Evolutionary conservation across 2,113 vertebrate genomes (phyloP), one percentile per base, ranked within the genome.

Genomic region (Ibidorhyncha struthersii): DNA sequence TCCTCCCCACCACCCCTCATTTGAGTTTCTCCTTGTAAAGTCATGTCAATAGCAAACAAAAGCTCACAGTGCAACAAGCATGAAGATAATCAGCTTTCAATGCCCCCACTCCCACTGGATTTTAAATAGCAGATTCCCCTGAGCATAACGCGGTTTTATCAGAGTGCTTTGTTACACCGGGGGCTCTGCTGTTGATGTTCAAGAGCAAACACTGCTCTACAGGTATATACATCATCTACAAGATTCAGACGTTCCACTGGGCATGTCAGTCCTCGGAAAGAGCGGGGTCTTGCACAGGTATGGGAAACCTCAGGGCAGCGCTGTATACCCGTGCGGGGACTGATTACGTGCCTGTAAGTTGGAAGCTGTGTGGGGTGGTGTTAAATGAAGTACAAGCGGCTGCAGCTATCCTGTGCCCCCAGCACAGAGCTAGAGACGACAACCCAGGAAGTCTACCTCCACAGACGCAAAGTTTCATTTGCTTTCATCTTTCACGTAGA

Each of bases 1-100:
- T 74, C 43, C 63, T 66, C 29, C 63, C 58, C 62, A 27, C 70
- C 53, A 66, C 41, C 53, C 45, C 58, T 95, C 73, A 55, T 91
- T 77, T 94, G 72, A 62, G 55, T 90, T 96, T 86, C 82, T 74
- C 65, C 79, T 93, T 94, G 55, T 88, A 43, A 91, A 96, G 38
- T 77, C 49, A 76, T 58, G 82, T 80, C 53, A 78, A 53, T 41
- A 82, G 21, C 72, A 70, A 90, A 89, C 52, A 69, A 93, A 89
- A 89, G 26, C 40, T 92, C 82, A 45, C 23, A 49, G 56, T 56
- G 41, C 62, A 81, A 6, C 29, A 43, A 49, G 56, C n/a, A 47
- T n/a, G 36, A 58, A 63, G 32, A 58, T 65, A 50, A 97, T 93
- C 78, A 85, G 36, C n/a, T 69, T 81, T 41, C 65, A 50, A 20